Base-by-base conservation (phyloP, 2,888 invertebrate genomes). In the Leptothorax acervorum region DNA sequence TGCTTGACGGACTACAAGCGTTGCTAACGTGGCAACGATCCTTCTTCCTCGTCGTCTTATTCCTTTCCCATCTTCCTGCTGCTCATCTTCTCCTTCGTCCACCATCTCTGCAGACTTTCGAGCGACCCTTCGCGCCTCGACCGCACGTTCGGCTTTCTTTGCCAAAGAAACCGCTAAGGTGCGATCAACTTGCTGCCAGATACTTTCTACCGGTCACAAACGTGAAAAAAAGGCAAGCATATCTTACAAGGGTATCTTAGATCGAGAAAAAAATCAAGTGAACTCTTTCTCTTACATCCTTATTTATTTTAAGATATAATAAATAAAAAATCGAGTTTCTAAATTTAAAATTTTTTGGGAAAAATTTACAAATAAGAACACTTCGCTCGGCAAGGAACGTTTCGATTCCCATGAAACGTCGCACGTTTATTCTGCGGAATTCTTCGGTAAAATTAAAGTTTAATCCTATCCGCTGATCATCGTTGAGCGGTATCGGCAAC, bases 1-100 rank as follows among this genome's bases (percentile, higher is more conserved):
- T 79, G 86, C 82, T 88, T 90, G 89, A 88, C 90, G 89, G 88
- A 91, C 86, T 92, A 92, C 92, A 92, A 91, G 92, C 92, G 91
- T 92, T 90, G 83, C 93, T 91, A 92, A 92, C 91, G 87, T 85
- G 89, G 82, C 87, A 82, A 84, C 87, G 85, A 85, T 86, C 85
- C 82, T 73, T 87, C 85, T 74, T 86, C 79, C 82, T 65, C 83
- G n/a, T 74, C 85, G 35, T 78, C 71, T 84, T 85, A 84, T 70
- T 79, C 62, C 65, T 70, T 60, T 81, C 70, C 45, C 65, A 57
- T 75, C 62, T 48, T 84, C 51, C 51, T 70, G 68, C 53, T 65
- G 42, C 74, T 83, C 82, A 35, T 78, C 82, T 57, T 66, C 73
- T 75, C 63, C 83, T 73, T 78, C 88, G 42, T 83, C 70, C 85